These are phyloP conservation scores for Carcharodon carcharias DNA, from an alignment of 2,797 vertebrate genomes.

Conservation along the genomic window DNA sequence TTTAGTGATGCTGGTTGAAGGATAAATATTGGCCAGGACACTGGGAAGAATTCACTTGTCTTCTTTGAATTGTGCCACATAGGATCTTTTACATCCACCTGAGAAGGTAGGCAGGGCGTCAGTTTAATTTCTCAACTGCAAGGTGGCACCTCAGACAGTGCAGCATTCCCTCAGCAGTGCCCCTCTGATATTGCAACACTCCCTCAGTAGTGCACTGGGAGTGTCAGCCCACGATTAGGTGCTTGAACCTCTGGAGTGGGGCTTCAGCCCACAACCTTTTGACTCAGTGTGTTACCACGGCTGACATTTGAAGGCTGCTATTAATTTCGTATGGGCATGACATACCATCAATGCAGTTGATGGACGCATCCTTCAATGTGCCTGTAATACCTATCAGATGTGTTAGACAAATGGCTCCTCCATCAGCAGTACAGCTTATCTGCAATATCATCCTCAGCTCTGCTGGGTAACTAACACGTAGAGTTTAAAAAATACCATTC, in stretches of 20 bases:
- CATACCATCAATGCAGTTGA: not conserved
- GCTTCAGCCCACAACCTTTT: not conserved
- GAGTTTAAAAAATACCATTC: not conserved
- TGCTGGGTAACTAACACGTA: not conserved
- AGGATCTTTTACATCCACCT: not conserved
- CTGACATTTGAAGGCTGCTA: not conserved
- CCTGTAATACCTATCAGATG: not conserved
- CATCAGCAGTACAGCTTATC: not conserved
- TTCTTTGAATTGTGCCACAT: not conserved
- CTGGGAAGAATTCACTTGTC: not conserved
- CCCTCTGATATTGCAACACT: not conserved
- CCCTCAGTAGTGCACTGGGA: not conserved
- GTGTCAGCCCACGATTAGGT: not conserved
- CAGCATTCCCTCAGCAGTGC: not conserved
- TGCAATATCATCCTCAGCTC: not conserved
- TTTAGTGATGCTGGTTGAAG: not conserved
- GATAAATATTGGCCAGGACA: not conserved
- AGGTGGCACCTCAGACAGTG: not conserved
- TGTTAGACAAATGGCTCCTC: not conserved
- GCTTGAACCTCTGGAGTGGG: not conserved
- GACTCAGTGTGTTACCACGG: not conserved
- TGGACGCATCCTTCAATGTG: not conserved
- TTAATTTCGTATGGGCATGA: not conserved
- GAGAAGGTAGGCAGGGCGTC: not conserved
- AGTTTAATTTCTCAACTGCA: not conserved